Evolutionary conservation across 2,888 invertebrate species (phyloP), one percentile per base, ranked within the genome.

Genomic region (Mythimna vitellina): DNA sequence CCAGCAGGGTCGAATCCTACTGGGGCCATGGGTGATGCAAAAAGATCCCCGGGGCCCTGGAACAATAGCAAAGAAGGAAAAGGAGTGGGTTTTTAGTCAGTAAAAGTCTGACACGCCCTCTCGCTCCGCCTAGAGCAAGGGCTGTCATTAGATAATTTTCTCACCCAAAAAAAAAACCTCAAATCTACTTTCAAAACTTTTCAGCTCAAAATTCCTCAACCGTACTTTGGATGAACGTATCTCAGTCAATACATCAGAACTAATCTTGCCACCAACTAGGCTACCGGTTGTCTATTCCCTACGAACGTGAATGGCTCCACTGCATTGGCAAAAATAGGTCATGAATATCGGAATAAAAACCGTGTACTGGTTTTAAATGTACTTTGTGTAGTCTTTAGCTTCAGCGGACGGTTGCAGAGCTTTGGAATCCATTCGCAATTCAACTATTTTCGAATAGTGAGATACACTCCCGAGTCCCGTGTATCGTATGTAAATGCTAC

Each of bases 281-380:
- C 61, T 76, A 77, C 66, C 22, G 51, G 61, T 76, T 62, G 73
- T 68, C 73, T 68, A 76, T 81, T 62, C 57, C 64, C 51, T 71
- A 62, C 67, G 56, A 72, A 73, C 63, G 62, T 67, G 78, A 83
- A 83, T 72, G 63, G 61, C 60, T 69, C 58, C 63, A 70, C 56
- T 73, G 77, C 75, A 78, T 79, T 71, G 69, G 70, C 61, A 73
- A 78, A 85, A 83, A 79, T 81, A 63, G 81, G 81, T 83, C 81
- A 83, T 77, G 78, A 74, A 73, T 69, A 80, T 83, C 69, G 71
- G 73, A 72, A 65, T 76, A 76, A 82, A 83, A 76, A 69, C 61
- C 29, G 62, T 69, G 64, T 73, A 73, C 70, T 46, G 49, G 58
- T 73, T 78, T 72, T 66, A 70, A 72, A 78, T 67, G 58, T 70